Conservation (phyloP, 2,797 vertebrate species). For the Hemitrygon akajei region DNA sequence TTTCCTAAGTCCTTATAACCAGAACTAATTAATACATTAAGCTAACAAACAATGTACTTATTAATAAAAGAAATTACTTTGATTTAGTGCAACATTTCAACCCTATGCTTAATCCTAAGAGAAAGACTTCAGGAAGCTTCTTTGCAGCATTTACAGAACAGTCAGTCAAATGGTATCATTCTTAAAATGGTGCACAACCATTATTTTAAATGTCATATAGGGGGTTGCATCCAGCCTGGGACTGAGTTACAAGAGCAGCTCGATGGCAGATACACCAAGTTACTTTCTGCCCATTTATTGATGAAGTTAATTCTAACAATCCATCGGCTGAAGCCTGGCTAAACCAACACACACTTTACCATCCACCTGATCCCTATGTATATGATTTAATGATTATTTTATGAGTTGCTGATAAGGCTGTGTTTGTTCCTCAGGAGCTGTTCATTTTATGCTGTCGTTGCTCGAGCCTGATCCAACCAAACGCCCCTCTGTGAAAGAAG, state of each 20-base stretch:
- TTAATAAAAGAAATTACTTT: too few relatives aligned
- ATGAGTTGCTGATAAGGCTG: neutral
- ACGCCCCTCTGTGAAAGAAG: conserved; percentile 63
- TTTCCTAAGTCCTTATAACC: too few relatives aligned
- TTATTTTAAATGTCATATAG: too few relatives aligned
- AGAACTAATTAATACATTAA: too few relatives aligned
- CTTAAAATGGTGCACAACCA: too few relatives aligned
- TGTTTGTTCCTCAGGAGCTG: conserved; percentile 51
- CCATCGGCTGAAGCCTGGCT: neutral
- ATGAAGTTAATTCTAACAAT: neutral
- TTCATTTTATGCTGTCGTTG: conserved; percentile 67
- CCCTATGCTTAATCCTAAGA: too few relatives aligned
- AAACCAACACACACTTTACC: neutral
- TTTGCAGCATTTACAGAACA: too few relatives aligned
- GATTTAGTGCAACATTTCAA: too few relatives aligned
- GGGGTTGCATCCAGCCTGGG: neutral
- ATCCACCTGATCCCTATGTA: neutral
- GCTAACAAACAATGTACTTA: too few relatives aligned
- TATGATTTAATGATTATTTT: neutral
- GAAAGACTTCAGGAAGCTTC: too few relatives aligned
- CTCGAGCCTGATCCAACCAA: conserved; percentile 70
- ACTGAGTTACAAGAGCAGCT: neutral
- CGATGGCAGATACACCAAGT: neutral
- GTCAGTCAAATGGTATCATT: too few relatives aligned
- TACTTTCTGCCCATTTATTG: neutral